Evolutionary conservation across 2,113 vertebrate genomes (phyloP).

Genomic region (Rhinopomastus cyanomelas): DNA sequence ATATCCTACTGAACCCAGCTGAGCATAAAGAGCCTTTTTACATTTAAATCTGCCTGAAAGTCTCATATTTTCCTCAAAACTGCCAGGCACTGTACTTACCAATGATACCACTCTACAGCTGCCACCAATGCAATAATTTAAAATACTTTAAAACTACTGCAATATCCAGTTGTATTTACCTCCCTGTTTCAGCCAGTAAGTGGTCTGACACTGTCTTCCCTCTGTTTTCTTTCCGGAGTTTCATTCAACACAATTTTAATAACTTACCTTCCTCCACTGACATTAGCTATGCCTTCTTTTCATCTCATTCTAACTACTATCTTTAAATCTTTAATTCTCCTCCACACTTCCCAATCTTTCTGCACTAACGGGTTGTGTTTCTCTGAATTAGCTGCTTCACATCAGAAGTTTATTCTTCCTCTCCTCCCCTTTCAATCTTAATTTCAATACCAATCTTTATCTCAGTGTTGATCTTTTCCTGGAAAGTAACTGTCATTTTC

Average conservation of each 20-base stretch:
- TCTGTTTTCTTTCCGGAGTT: not conserved
- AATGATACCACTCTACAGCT: not conserved
- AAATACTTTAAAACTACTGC: no score
- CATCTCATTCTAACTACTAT: not conserved
- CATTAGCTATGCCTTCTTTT: not conserved
- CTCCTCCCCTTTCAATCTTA: not conserved
- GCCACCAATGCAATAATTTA: no score
- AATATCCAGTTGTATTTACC: not conserved
- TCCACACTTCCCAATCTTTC: not conserved
- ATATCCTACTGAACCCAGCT: not conserved
- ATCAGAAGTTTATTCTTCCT: not conserved
- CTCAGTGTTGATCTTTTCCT: not conserved
- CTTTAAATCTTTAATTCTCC: not conserved
- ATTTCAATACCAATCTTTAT: not conserved
- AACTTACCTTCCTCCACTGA: not conserved
- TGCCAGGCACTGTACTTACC: not conserved
- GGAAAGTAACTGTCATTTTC: not conserved
- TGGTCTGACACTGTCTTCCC: not conserved
- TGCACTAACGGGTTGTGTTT: not conserved
- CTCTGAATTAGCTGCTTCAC: not conserved
- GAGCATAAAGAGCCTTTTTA: not conserved
- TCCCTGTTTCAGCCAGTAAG: not conserved
- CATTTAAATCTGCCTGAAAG: not conserved
- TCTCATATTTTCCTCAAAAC: not conserved
- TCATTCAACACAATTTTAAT: not conserved